A percentile compares a stretch with the other conserved stretches of the same genome.
Evolutionary conservation across 2,113 vertebrate species (phyloP).

Genomic region (Atlantisia rogersi): DNA sequence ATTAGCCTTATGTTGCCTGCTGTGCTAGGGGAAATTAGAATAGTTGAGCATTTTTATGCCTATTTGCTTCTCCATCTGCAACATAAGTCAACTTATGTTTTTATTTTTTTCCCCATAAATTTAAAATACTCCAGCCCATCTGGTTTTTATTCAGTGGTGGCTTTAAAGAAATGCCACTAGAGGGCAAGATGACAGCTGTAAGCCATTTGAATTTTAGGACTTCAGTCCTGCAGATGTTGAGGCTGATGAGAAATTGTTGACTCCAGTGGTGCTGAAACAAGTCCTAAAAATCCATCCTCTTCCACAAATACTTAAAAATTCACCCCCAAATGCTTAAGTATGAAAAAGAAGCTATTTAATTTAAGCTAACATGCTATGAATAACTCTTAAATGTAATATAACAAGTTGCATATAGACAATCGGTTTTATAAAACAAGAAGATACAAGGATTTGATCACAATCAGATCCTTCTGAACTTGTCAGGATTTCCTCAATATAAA

Average conservation of each 20-base stretch:
- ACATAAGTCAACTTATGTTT: background rate
- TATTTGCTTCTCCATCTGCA: background rate
- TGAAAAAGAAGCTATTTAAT: background rate
- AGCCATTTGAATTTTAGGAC: background rate
- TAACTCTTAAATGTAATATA: background rate
- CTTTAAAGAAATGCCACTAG: slow-evolving; percentile 46
- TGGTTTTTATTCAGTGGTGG: background rate
- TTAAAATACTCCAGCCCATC: background rate
- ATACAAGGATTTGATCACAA: background rate
- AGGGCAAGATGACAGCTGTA: slow-evolving; percentile 29
- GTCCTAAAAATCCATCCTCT: background rate
- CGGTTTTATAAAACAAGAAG: background rate
- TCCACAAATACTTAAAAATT: background rate
- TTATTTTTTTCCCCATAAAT: background rate
- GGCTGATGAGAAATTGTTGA: background rate
- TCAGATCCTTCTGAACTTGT: background rate
- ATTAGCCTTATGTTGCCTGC: background rate
- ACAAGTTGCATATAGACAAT: background rate
- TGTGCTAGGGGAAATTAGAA: background rate
- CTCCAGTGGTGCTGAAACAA: background rate
- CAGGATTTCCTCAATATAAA: background rate
- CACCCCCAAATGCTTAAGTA: background rate
- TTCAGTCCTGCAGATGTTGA: background rate
- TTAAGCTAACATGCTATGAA: background rate
- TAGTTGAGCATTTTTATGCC: background rate